A percentile compares a stretch with the other conserved stretches of the same genome.
Evolutionary conservation across 2,113 vertebrate genomes (phyloP).

Genomic region (Nyctereutes procyonoides): DNA sequence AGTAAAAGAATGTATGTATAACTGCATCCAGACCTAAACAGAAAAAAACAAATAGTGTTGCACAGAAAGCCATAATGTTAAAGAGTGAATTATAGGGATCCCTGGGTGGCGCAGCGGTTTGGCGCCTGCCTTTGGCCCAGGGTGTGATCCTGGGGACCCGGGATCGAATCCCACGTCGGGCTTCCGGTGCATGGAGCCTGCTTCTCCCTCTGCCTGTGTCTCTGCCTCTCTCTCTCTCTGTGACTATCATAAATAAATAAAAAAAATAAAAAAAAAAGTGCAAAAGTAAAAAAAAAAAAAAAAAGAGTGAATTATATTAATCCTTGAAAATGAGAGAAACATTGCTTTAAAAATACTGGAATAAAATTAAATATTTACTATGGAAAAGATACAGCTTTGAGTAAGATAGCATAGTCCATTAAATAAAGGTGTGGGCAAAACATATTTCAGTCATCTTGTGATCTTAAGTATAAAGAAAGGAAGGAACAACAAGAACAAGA

Average conservation of each 20-base stretch:
- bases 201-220: too few species aligned
- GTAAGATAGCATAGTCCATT: not conserved
- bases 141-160: too few species aligned
- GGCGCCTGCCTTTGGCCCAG: too few species aligned
- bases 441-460: conserved; percentile 1
- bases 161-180: too few species aligned
- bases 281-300: too few species aligned
- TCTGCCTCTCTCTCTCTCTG: too few species aligned
- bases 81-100: conserved; percentile 9
- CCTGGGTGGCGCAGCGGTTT: too few species aligned
- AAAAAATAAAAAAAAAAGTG: too few species aligned
- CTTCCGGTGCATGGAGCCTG: too few species aligned
- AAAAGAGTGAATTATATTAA: conserved; percentile 3
- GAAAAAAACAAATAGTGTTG: conserved; percentile 6
- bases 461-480: not conserved
- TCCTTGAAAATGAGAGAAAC: conserved; percentile 32
- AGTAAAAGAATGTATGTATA: not conserved
- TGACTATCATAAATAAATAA: too few species aligned
- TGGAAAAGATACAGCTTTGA: conserved; percentile 19
- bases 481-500: not conserved
- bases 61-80: conserved; percentile 16
- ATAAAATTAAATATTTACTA: conserved; percentile 28
- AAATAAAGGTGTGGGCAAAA: conserved; percentile 17
- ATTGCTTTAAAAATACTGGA: conserved; percentile 3
- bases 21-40: not conserved